Evolutionary conservation across 1,140 invertebrate genomes (phyloP), one percentile per base, ranked within the genome.

Genomic region (Dryas iulia): DNA sequence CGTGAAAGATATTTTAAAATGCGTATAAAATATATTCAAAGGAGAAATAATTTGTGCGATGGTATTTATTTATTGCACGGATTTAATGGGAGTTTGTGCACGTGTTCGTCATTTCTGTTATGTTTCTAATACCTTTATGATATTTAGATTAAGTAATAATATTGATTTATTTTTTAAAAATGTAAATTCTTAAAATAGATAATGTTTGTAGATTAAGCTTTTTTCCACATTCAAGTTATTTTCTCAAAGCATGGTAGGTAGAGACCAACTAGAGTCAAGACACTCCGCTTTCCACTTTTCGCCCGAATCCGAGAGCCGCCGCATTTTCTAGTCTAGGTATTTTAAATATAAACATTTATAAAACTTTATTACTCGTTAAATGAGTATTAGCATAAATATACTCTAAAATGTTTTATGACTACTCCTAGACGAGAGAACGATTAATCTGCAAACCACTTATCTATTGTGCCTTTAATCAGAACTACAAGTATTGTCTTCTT

Each of bases 11-110:
- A 83, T 89, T 90, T 91, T 90, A 88, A 91, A 91, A 91, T 80
- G 87, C 87, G 89, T 91, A 91, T 90, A 87, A 89, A 90, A 89
- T 91, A 69, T 87, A 90, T 91, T 85, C 85, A 86, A 86, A 81
- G 89, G 85, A 91, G 81, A 87, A 86, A 87, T 90, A 85, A 90
- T 90, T 89, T 77, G 76, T 70, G 75, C 58, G 33, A 25, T 59
- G 63, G 70, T 63, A 72, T 74, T 74, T 64, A 74, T 74, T 66
- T 72, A 62, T 72, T 69, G 62, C 59, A 65, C 35, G 30, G 31
- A 62, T 64, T 62, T 61, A 52, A 63, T 70, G 30, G 21, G 66
- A 54, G 53, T 57, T 26, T 30, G 31, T 53, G 64, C 63, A 61
- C 63, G 63, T 59, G 67, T 64, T 64, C 39, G 39, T 10, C 39